A percentile compares a stretch with the other conserved stretches of the same genome.
phyloP scores from a whole-genome alignment of 1,140 invertebrate genomes.

The Olivierus martensii region DNA sequence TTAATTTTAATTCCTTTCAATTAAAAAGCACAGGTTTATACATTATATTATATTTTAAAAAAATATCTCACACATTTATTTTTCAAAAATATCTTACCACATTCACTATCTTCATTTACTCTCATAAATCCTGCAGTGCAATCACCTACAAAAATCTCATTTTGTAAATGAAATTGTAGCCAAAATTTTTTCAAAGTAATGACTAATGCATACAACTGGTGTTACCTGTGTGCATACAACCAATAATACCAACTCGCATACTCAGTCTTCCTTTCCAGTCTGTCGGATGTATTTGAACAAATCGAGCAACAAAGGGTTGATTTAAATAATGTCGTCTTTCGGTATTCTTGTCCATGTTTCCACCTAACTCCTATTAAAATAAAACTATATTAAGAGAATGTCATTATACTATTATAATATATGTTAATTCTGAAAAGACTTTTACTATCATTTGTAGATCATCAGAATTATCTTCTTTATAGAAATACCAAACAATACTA shows the following conservation, averaged over 20 bases:
- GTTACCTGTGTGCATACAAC: conserved; percentile 39
- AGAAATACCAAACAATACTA: conserved; percentile 38
- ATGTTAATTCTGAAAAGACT: too few species aligned
- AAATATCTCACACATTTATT: too few species aligned
- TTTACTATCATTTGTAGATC: conserved; percentile 36
- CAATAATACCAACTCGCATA: conserved; percentile 37
- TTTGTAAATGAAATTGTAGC: background rate
- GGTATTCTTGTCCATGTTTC: conserved; percentile 40
- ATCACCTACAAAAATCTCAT: conserved; percentile 12
- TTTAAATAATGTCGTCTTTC: conserved; percentile 40
- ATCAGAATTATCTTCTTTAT: conserved; percentile 41
- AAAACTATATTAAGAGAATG: too few species aligned
- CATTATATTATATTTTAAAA: too few species aligned
- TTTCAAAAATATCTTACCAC: conserved; percentile 31
- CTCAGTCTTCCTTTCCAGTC: conserved; percentile 38
- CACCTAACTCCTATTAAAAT: conserved; percentile 42
- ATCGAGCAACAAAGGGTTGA: conserved; percentile 38
- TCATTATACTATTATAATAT: too few species aligned
- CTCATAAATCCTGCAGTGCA: conserved; percentile 38
- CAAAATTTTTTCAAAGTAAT: background rate
- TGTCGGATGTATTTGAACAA: conserved; percentile 37
- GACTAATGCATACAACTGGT: too few species aligned
- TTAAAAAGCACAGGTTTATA: too few species aligned
- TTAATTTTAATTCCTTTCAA: too few species aligned
- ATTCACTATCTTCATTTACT: conserved; percentile 37